phyloP scores from a whole-genome alignment of 1,140 invertebrate genomes.

The Schlechtendalia chinensis region DNA sequence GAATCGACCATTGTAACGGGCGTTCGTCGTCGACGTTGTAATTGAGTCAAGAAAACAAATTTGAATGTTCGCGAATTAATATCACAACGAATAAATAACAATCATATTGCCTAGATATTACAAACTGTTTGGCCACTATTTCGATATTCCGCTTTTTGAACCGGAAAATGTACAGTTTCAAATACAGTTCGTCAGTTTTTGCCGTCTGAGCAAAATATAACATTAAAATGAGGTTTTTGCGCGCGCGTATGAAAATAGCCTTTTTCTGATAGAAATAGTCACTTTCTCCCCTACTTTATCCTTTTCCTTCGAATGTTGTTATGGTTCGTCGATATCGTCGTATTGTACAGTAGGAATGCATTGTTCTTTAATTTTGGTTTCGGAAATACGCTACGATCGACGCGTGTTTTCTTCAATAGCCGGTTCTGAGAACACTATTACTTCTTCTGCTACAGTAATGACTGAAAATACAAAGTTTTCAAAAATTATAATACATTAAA shows the following conservation, averaged over 20 bases:
- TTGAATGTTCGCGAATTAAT: constrained; percentile 27
- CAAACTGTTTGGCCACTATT: too few relatives aligned
- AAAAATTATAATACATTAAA: neutral
- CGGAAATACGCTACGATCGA: constrained; percentile 40
- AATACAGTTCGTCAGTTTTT: constrained; percentile 22
- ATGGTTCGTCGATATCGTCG: constrained; percentile 16
- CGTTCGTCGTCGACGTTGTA: too few relatives aligned
- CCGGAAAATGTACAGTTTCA: too few relatives aligned
- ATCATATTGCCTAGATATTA: constrained; percentile 35
- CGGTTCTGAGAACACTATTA: neutral
- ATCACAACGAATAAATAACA: constrained; percentile 47
- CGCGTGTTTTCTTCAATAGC: neutral
- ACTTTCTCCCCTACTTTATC: constrained; percentile 23
- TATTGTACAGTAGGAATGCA: neutral
- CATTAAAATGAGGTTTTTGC: neutral
- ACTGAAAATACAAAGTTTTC: neutral
- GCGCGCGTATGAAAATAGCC: neutral
- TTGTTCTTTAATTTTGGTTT: constrained; percentile 43
- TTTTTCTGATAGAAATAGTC: neutral
- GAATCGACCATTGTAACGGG: neutral
- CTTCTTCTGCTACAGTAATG: constrained; percentile 18
- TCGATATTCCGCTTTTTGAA: too few relatives aligned
- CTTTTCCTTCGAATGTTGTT: constrained; percentile 3
- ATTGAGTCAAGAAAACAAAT: neutral
- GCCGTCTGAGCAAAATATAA: neutral